These are phyloP conservation scores for Chelonus insularis DNA, from an alignment of 1,140 invertebrate species.

Conservation along the genomic window DNA sequence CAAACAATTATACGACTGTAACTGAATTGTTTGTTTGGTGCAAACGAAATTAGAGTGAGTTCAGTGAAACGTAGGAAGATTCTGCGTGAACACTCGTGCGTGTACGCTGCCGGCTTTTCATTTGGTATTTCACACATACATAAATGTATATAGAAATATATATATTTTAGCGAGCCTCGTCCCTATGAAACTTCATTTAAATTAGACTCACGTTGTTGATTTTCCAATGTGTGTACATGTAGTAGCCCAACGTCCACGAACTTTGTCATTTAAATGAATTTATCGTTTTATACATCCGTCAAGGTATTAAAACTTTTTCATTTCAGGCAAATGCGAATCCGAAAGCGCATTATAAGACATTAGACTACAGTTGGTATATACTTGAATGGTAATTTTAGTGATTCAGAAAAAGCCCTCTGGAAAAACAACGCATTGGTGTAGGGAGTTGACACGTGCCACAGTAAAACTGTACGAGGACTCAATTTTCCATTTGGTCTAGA, in stretches of 20 bases:
- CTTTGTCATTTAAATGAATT: background rate
- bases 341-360: constrained; percentile 38
- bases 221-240: background rate
- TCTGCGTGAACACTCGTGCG: constrained; percentile 14
- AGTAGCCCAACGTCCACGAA: background rate
- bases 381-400: background rate
- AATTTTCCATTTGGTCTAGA: constrained; percentile 47
- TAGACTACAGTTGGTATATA: background rate
- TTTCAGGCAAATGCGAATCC: constrained; percentile 41
- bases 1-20: constrained; percentile 43
- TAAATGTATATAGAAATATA: constrained; percentile 4
- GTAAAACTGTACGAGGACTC: constrained; percentile 51
- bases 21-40: constrained; percentile 42
- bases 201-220: constrained; percentile 8
- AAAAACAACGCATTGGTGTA: background rate
- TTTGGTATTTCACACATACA: background rate
- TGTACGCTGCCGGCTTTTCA: constrained; percentile 14
- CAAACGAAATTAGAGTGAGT: constrained; percentile 34
- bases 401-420: background rate
- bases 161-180: background rate
- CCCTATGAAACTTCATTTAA: background rate
- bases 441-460: constrained; percentile 41
- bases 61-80: constrained; percentile 17
- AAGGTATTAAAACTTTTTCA: constrained; percentile 37
- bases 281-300: background rate